A percentile compares a stretch with the other conserved stretches of the same genome.
Evolutionary conservation across 2,888 invertebrate species (phyloP).

Genomic region (Coenonympha glycerion): DNA sequence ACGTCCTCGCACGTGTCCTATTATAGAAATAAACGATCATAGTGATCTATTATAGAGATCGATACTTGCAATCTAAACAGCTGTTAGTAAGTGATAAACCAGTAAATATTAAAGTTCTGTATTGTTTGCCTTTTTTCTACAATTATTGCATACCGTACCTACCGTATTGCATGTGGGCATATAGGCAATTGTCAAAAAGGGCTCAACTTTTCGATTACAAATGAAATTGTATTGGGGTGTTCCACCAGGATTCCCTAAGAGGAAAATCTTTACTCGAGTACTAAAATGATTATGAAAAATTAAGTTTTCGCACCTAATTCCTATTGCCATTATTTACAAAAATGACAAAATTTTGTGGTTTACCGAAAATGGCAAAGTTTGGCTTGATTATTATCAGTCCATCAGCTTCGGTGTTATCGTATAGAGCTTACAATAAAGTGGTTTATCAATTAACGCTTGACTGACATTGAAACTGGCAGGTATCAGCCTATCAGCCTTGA

Average conservation of each 20-base stretch:
- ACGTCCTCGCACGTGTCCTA: conserved; percentile 12
- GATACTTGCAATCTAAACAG: conserved; percentile 10
- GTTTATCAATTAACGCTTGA: conserved; percentile 9
- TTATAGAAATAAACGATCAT: conserved; percentile 20
- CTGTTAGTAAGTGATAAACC: neutral
- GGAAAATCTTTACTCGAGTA: no score
- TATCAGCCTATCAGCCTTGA: conserved; percentile 36
- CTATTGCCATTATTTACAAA: no score
- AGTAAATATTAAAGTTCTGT: neutral
- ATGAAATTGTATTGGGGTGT: neutral
- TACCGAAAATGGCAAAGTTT: no score
- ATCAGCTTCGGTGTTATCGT: neutral
- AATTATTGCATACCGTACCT: no score
- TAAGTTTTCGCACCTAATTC: no score
- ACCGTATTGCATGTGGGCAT: no score
- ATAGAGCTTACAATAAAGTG: neutral
- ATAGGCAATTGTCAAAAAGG: conserved; percentile 9
- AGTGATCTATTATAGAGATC: conserved; percentile 7
- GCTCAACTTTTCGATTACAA: neutral
- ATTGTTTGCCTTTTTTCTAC: no score
- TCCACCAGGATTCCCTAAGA: no score
- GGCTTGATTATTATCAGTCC: no score
- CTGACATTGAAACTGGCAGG: conserved; percentile 45
- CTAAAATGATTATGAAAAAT: no score
- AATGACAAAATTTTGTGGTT: no score